Conservation (phyloP, 1,140 invertebrate species). For the Heterodera carotae region DNA sequence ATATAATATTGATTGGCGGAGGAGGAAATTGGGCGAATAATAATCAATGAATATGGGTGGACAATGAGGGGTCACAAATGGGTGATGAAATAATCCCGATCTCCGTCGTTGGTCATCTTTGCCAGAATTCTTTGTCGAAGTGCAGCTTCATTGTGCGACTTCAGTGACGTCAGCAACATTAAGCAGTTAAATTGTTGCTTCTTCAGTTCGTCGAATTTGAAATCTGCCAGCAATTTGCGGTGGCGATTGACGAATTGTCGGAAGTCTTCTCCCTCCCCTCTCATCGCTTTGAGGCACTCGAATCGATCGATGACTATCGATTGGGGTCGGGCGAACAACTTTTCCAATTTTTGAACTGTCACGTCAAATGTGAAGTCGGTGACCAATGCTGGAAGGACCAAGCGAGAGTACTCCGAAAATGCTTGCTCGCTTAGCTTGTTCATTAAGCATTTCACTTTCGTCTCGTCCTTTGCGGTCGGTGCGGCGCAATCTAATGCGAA, state of each 20-base stretch:
- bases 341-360: no score
- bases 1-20: no score
- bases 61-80: no score
- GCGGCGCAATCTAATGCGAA: no score
- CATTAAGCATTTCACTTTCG: no score
- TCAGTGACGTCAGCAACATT: not conserved
- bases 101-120: not conserved
- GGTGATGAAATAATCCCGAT: no score
- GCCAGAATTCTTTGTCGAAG: not conserved
- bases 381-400: not conserved
- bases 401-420: not conserved
- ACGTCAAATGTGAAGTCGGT: not conserved
- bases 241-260: not conserved
- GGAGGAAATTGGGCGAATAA: no score
- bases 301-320: not conserved
- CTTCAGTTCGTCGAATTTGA: slow-evolving; percentile 1
- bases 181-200: no score
- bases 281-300: not conserved
- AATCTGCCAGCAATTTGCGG: not conserved
- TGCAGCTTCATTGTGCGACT: not conserved
- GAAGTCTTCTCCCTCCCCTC: slow-evolving; percentile 2
- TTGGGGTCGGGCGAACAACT: not conserved
- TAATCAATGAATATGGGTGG: no score
- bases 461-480: no score
- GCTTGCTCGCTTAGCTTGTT: not conserved